phyloP scores from a whole-genome alignment of 2,797 vertebrate species.

The Gobio occitaniae region DNA sequence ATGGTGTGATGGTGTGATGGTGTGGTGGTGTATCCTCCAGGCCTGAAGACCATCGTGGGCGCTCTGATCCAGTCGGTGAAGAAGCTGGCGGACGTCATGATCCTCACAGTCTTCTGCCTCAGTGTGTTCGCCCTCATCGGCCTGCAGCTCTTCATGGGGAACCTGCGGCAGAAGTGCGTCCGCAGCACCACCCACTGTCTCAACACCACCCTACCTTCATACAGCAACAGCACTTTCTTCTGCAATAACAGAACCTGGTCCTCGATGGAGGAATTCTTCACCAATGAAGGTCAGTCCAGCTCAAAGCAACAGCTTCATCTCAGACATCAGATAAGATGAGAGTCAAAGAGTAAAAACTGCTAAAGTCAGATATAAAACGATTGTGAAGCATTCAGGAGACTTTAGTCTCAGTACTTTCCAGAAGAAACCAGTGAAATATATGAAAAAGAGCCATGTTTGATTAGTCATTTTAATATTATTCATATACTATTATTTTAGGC shows the following conservation, averaged over 20 bases:
- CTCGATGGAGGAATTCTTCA: conserved; percentile 82
- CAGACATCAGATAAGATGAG: background rate
- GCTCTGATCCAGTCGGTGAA: conserved; percentile 94
- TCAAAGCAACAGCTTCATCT: background rate
- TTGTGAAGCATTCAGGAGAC: background rate
- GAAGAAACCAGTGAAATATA: background rate
- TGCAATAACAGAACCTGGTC: conserved; percentile 87
- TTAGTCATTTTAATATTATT: too few species aligned
- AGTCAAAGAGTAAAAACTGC: background rate
- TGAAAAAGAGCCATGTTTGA: too few species aligned
- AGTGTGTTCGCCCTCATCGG: conserved; percentile 94
- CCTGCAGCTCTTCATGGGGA: conserved; percentile 97
- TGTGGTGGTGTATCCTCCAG: conserved; percentile 64
- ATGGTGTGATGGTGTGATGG: too few species aligned
- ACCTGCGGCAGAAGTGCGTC: conserved; percentile 92
- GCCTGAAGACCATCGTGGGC: conserved; percentile 92
- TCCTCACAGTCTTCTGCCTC: conserved; percentile 92
- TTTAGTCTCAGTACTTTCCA: background rate
- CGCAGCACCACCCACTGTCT: conserved; percentile 79
- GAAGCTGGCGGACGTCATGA: conserved; percentile 92
- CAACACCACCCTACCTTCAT: conserved; percentile 75
- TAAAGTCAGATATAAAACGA: background rate
- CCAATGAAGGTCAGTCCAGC: conserved; percentile 78
- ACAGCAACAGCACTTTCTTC: conserved; percentile 79
- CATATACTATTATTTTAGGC: too few species aligned